Percentiles rank a stretch among this genome's conserved stretches.
These are phyloP conservation scores for Phacellophora camtschatica DNA, from an alignment of 30 jellyfish, hydroid and myxozoan species.

Conservation along the genomic window DNA sequence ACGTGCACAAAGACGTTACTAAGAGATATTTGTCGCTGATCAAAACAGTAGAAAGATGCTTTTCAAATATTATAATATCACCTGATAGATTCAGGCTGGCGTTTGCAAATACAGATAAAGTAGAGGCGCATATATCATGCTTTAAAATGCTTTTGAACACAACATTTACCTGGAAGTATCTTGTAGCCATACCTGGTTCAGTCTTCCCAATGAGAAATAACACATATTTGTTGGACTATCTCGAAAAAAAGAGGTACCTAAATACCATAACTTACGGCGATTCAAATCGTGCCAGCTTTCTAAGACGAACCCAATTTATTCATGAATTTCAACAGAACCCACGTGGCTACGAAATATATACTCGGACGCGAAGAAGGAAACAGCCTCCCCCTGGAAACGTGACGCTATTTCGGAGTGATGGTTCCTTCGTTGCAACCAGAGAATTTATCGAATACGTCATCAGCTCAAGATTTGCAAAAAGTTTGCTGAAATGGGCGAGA, in stretches of 20 bases:
- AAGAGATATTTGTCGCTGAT: constrained; percentile 13
- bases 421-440: constrained; percentile 75
- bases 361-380: constrained; percentile 68
- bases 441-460: constrained; percentile 58
- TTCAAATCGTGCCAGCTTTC: constrained; percentile 48
- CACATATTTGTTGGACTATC: constrained; percentile 63
- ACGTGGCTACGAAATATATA: constrained; percentile 45
- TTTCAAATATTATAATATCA: constrained; percentile 61
- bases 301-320: constrained; percentile 56
- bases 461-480: constrained; percentile 38
- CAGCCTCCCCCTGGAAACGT: constrained; percentile 76
- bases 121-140: constrained; percentile 84
- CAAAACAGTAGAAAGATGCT: constrained; percentile 51
- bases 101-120: constrained; percentile 56
- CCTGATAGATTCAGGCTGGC: constrained; percentile 44
- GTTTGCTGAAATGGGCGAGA: constrained; percentile 75
- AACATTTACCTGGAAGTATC: constrained; percentile 74
- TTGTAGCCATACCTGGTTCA: constrained; percentile 83
- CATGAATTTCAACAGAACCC: constrained; percentile 40
- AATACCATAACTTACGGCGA: constrained; percentile 54
- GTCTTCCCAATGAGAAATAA: constrained; percentile 89
- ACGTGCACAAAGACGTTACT: constrained; percentile 68
- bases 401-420: constrained; percentile 80
- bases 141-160: constrained; percentile 56
- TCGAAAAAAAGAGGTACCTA: constrained; percentile 50